phyloP scores from a whole-genome alignment of 2,797 vertebrate species.

The Smutsia gigantea region DNA sequence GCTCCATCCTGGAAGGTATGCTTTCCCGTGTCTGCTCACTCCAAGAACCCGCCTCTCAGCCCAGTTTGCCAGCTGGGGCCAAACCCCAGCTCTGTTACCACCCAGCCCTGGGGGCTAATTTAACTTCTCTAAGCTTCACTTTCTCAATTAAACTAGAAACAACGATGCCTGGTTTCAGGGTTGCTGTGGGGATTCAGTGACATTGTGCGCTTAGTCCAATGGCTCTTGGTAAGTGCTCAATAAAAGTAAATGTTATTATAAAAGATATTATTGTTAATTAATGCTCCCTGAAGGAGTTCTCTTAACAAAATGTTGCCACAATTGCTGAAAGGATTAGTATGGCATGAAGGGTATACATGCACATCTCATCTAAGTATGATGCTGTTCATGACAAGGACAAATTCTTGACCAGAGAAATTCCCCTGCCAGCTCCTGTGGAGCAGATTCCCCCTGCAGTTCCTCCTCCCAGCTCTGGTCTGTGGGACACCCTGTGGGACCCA shows the following conservation, averaged over 20 bases:
- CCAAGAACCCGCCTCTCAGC: background rate
- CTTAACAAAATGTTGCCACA: background rate
- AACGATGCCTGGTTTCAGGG: background rate
- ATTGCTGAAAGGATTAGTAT: background rate
- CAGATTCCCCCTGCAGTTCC: no score
- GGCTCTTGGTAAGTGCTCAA: background rate
- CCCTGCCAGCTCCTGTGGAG: background rate
- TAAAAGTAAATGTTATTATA: background rate
- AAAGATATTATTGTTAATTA: background rate
- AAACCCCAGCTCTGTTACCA: background rate
- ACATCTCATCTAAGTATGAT: background rate
- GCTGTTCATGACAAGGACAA: background rate
- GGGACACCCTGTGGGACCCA: background rate
- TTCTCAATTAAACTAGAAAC: background rate
- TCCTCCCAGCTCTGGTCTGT: no score
- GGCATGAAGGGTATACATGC: background rate
- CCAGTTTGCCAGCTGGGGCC: background rate
- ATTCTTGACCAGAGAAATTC: background rate
- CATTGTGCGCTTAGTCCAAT: background rate
- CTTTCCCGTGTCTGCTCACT: background rate
- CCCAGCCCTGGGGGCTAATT: no score
- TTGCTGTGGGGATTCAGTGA: background rate
- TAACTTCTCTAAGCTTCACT: background rate
- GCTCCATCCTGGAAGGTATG: background rate
- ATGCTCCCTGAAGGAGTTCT: background rate